Base-by-base conservation (phyloP, 2,888 invertebrate genomes). In the Eupelmus urozonus region DNA sequence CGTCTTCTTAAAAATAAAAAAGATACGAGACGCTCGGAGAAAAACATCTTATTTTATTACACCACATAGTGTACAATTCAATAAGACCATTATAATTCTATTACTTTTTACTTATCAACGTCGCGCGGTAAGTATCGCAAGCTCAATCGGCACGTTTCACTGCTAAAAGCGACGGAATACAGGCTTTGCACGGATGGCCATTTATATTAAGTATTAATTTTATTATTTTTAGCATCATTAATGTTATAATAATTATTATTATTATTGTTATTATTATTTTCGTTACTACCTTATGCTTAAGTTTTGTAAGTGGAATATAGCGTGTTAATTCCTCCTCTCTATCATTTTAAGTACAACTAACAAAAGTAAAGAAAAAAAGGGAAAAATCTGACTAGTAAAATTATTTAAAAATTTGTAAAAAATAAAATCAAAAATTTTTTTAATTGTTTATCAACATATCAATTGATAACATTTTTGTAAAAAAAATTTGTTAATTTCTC, bases 321-420 rank as follows among this genome's bases (percentile, higher is more conserved):
- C 76, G 63, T 79, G 63, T 76, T 80, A 73, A 76, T 76, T 70
- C n/a, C 57, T 75, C 62, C 65, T 62, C 49, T 78, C n/a, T 63
- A 73, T 42, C 66, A 66, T 51, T 49, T 40, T 27, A 0, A 63
- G 16, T 63, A 63, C 29, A 13, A 55, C 60, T 20, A 72, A 77
- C 40, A 42, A 71, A 72, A 60, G 29, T 65, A 49, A 70, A 49
- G 13, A 49, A 53, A 60, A 53, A 34, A n/a, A n/a, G n/a, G n/a
- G n/a, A n/a, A 51, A n/a, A 65, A 76, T 40, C 25, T 34, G 78
- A 78, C 78, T 78, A 78, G 78, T 66, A n/a, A n/a, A n/a, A n/a
- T n/a, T n/a, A n/a, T n/a, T n/a, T 60, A 63, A 76, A 62, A 66
- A 13, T 23, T 67, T 76, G 62, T 62, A 67, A 63, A 45, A 16